Base-by-base conservation (phyloP, 2,113 vertebrate genomes). In the Cathartes aura region DNA sequence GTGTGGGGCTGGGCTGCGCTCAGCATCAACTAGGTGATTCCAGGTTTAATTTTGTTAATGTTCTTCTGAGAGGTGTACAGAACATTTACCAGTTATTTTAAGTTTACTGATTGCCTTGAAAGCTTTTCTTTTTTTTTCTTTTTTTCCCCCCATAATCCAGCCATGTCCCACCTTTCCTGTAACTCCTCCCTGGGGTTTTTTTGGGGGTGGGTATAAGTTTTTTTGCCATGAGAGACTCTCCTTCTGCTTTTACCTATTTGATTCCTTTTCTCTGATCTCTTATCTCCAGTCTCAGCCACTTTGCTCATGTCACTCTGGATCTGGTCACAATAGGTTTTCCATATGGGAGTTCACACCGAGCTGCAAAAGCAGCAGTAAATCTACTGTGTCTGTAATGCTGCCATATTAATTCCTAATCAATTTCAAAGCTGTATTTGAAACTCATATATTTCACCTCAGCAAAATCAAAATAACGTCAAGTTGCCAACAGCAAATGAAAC, bases 381-480 rank as follows among this genome's bases (percentile, higher is more conserved):
- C 87, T 92, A 82, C 79, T 60, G 32, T 73, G 58, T 82, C 73
- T 94, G 66, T 88, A 96, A 95, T 94, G 91, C 53, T 87, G 89
- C 87, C 91, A 47, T 90, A 89, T 96, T 97, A 97, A 97, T 96
- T 95, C 81, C 89, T 89, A 96, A 97, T 95, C 91, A 97, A 90
- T 95, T 97, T 87, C 87, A 80, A 96, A 94, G 81, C 42, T 12
- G 6, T 50, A 96, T 94, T 94, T 95, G 93, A 93, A 97, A 90
- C 89, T 84, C 73, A 91, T 64, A 95, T 87, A 94, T 96, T 96
- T 95, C 82, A 95, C 60, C 78, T 84, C 70, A 85, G 81, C 64
- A 89, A 95, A 96, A 95, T 89, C 87, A 96, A 96, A 97, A 95
- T 94, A 96, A 72, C 1, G 1, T 94, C 87, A 96, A 89, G 81